phyloP scores from a whole-genome alignment of 2,113 vertebrate genomes.

The Eudyptes chrysolophus region DNA sequence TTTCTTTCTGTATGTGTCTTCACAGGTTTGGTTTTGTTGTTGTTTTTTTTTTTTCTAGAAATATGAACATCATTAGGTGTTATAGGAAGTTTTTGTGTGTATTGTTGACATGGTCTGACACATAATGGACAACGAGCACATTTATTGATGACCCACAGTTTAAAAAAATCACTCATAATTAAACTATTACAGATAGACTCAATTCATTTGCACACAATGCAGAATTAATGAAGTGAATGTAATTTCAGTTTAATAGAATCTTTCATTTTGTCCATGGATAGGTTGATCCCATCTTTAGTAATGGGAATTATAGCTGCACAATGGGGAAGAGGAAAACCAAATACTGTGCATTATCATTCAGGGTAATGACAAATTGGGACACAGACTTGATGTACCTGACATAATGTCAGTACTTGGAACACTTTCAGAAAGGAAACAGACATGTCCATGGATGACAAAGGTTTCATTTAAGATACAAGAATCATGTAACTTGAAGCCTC shows the following conservation, averaged over 20 bases:
- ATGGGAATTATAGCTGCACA: neutral
- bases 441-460: neutral
- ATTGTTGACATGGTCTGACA: conserved; percentile 18
- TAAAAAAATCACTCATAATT: conserved; percentile 42
- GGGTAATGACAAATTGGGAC: neutral
- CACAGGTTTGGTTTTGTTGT: neutral
- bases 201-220: neutral
- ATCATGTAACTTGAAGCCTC: conserved; percentile 37
- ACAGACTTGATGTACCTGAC: neutral
- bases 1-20: neutral
- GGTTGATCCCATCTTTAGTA: conserved; percentile 15
- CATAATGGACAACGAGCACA: conserved; percentile 24
- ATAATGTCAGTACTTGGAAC: neutral
- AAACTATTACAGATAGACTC: neutral
- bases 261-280: conserved; percentile 30
- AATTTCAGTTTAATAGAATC: conserved; percentile 35
- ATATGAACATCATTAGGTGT: conserved; percentile 31
- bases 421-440: neutral
- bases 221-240: conserved; percentile 30
- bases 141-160: conserved; percentile 8
- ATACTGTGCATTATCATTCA: neutral
- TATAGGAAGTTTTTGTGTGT: neutral
- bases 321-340: neutral
- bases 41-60: neutral
- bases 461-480: conserved; percentile 31